Evolutionary conservation across 1,140 invertebrate genomes (phyloP).

Genomic region (Aphelinus atriplicis): DNA sequence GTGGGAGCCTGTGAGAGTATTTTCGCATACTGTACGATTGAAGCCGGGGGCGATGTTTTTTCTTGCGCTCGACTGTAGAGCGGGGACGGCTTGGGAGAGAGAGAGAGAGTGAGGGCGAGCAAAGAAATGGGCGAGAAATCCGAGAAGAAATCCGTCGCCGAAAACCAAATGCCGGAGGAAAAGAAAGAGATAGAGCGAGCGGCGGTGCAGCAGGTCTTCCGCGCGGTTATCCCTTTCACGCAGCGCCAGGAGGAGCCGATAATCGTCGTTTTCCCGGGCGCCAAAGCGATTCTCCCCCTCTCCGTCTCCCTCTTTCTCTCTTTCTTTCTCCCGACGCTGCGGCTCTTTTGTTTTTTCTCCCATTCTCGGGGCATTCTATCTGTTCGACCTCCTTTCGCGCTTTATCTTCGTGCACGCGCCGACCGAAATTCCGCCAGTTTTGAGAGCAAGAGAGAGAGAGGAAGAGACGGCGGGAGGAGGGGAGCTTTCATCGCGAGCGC

Average conservation of each 20-base stretch:
- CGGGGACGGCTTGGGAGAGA: no score
- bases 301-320: not conserved
- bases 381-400: no score
- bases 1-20: no score
- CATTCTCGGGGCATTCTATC: not conserved
- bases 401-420: no score
- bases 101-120: no score
- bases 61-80: not conserved
- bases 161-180: not conserved
- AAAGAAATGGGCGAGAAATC: constrained; percentile 12
- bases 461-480: not conserved
- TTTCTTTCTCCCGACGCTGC: not conserved
- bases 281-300: constrained; percentile 19
- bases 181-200: not conserved
- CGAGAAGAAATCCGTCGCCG: no score
- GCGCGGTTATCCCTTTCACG: not conserved
- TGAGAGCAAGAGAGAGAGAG: not conserved
- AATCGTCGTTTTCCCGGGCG: constrained; percentile 27
- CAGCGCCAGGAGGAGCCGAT: constrained; percentile 10
- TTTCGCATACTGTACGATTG: no score
- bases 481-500: not conserved
- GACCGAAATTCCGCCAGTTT: no score
- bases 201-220: no score
- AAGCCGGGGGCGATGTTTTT: not conserved
- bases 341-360: not conserved